Percentiles rank a stretch among this genome's conserved stretches.
These are phyloP conservation scores for Leucania comma DNA, from an alignment of 2,888 invertebrate genomes.

Conservation along the genomic window DNA sequence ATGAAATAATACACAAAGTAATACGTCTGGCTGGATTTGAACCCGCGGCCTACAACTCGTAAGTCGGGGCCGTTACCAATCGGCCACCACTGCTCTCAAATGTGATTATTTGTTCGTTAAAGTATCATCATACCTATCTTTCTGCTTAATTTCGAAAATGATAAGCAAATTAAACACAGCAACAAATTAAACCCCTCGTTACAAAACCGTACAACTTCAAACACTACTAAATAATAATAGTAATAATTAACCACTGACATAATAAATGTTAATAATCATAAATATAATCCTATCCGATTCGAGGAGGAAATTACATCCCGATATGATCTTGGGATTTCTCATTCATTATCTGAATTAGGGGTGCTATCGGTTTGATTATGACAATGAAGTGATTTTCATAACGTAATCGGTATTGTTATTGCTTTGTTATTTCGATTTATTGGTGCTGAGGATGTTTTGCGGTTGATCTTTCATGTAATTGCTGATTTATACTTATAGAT, in stretches of 20 bases:
- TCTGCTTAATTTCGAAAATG: neutral
- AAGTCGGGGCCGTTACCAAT: too few relatives aligned
- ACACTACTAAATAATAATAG: constrained; percentile 37
- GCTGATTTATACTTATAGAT: too few relatives aligned
- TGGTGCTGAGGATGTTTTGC: constrained; percentile 2
- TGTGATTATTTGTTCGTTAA: too few relatives aligned
- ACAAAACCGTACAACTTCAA: constrained; percentile 37
- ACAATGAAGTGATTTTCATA: constrained; percentile 70
- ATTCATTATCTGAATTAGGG: constrained; percentile 79
- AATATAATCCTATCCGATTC: constrained; percentile 60
- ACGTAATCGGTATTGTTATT: constrained; percentile 61
- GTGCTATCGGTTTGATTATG: constrained; percentile 71
- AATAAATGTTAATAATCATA: constrained; percentile 63
- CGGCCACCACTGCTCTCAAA: too few relatives aligned
- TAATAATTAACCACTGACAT: constrained; percentile 45
- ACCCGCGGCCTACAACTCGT: too few relatives aligned
- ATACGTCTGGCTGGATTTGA: too few relatives aligned
- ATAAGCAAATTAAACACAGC: neutral
- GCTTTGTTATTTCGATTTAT: constrained; percentile 44
- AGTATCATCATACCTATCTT: neutral
- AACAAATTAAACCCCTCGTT: neutral
- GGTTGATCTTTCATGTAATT: neutral
- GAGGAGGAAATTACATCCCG: constrained; percentile 74
- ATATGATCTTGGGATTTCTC: constrained; percentile 75
- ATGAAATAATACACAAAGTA: too few relatives aligned